A percentile compares a stretch with the other conserved stretches of the same genome.
phyloP scores from a whole-genome alignment of 2,113 vertebrate species.

The Ptilorrhoa leucosticta region DNA sequence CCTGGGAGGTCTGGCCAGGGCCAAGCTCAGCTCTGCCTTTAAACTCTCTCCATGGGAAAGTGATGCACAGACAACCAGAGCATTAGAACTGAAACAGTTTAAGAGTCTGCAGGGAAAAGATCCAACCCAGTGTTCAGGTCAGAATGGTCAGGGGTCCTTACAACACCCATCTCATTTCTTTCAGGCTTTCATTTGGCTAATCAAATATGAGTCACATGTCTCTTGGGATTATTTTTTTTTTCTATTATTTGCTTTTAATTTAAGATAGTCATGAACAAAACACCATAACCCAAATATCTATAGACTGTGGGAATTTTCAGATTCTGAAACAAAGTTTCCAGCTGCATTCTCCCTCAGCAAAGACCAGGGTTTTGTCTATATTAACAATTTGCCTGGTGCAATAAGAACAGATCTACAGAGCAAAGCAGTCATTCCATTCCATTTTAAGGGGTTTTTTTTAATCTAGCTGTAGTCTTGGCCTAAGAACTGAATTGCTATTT shows the following conservation, averaged over 20 bases:
- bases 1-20: neutral
- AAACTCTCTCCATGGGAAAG: neutral
- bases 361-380: neutral
- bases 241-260: neutral
- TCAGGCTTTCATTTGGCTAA: neutral
- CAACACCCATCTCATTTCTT: neutral
- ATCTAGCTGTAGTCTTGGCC: neutral
- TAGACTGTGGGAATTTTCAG: neutral
- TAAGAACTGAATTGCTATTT: neutral
- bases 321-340: neutral
- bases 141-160: neutral
- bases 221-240: neutral
- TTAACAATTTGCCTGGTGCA: neutral
- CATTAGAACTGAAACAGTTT: neutral
- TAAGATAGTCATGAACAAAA: neutral
- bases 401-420: neutral
- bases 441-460: neutral
- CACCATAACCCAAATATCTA: neutral
- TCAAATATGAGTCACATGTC: fast-evolving
- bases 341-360: neutral
- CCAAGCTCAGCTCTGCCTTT: neutral
- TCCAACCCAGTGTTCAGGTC: neutral
- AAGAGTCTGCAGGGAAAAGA: neutral
- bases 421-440: neutral
- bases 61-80: neutral